These are phyloP conservation scores for Ceratina japonica DNA, from an alignment of 1,140 invertebrate genomes.

Conservation along the genomic window DNA sequence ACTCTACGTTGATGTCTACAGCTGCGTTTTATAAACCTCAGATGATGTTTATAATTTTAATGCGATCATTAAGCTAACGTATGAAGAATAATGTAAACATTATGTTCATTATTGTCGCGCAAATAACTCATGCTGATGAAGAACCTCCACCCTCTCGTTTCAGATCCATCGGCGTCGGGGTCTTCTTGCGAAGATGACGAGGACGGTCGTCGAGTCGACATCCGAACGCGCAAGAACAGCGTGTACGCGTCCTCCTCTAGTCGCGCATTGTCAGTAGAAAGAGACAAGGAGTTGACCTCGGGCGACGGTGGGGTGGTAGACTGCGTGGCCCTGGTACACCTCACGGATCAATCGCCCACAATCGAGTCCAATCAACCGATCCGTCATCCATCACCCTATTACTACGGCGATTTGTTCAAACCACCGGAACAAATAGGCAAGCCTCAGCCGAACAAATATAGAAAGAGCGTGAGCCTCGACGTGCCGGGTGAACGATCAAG, in stretches of 20 bases:
- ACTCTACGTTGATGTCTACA: not conserved
- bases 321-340: constrained; percentile 72
- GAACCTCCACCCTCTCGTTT: constrained; percentile 5
- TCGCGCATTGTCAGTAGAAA: constrained; percentile 43
- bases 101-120: not conserved
- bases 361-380: constrained; percentile 75
- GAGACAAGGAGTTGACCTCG: constrained; percentile 47
- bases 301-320: constrained; percentile 67
- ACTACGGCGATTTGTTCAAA: constrained; percentile 88
- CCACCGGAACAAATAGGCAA: constrained; percentile 66
- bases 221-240: constrained; percentile 64
- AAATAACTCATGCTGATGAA: not conserved
- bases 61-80: not conserved
- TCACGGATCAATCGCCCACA: constrained; percentile 74
- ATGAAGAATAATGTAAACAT: not conserved
- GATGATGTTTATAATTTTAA: not conserved
- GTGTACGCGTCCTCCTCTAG: constrained; percentile 53
- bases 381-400: constrained; percentile 88
- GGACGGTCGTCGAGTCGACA: constrained; percentile 50
- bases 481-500: constrained; percentile 80
- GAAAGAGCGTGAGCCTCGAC: constrained; percentile 85
- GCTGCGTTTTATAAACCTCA: not conserved
- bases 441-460: constrained; percentile 74
- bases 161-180: constrained; percentile 74
- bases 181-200: constrained; percentile 75